Conservation (phyloP, 2,797 vertebrate species). For the Helicolenus hilgendorfi region DNA sequence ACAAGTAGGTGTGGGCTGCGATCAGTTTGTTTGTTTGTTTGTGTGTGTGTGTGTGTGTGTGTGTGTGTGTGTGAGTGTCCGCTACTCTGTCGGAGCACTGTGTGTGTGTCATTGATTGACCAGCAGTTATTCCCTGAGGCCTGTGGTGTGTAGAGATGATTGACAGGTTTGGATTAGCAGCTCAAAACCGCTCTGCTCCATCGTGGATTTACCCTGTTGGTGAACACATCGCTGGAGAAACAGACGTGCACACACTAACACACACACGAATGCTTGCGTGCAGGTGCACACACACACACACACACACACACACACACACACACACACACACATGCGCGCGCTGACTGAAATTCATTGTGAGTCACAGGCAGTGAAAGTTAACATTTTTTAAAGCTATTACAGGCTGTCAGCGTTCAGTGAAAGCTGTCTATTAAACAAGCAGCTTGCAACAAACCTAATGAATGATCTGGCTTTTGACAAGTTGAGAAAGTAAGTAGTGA, state of each 20-base stretch:
- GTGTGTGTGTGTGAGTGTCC: neutral
- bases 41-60: conserved; percentile 31
- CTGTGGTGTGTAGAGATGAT: conserved; percentile 61
- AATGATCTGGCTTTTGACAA: conserved; percentile 27
- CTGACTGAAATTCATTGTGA: neutral
- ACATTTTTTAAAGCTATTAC: conserved; percentile 35
- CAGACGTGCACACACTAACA: neutral
- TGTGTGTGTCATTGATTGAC: conserved; percentile 71
- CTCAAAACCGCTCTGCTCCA: conserved; percentile 50
- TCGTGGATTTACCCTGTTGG: conserved; percentile 43
- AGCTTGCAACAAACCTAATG: neutral
- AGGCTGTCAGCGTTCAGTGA: conserved; percentile 29
- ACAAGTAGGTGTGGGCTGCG: neutral
- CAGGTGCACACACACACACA: neutral
- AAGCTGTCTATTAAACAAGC: conserved; percentile 33
- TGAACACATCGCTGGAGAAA: conserved; percentile 10
- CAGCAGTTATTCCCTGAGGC: conserved; percentile 58
- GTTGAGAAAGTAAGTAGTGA: neutral
- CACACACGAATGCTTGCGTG: neutral
- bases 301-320: neutral
- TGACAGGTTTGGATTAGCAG: conserved; percentile 76
- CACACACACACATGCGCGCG: neutral
- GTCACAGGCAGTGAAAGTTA: neutral
- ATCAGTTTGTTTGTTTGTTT: neutral
- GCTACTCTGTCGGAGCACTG: conserved; percentile 13